Percentiles rank a stretch among this genome's conserved stretches.
Evolutionary conservation across 64 coral and sea anemone species (phyloP).

Genomic region (Stichodactyla helianthus): DNA sequence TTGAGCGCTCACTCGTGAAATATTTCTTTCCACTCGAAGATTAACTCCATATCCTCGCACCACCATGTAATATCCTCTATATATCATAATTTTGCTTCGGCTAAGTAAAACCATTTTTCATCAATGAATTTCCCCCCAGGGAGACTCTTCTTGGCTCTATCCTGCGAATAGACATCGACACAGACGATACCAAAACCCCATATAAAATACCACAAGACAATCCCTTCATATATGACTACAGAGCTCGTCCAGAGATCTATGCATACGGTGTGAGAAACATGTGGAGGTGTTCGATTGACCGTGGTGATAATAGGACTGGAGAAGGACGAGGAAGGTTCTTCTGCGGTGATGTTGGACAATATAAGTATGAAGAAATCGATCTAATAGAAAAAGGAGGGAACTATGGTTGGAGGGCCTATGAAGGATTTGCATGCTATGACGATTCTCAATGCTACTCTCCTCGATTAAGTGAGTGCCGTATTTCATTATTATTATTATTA

Average conservation of each 20-base stretch:
- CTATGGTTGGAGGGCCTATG: slow-evolving; percentile 83
- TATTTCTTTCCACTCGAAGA: no score
- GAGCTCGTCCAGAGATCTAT: slow-evolving; percentile 68
- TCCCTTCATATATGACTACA: slow-evolving; percentile 52
- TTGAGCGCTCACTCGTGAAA: no score
- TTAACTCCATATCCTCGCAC: no score
- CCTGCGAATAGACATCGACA: slow-evolving; percentile 73
- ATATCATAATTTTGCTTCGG: no score
- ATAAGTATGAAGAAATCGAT: slow-evolving; percentile 79
- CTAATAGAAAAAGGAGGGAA: slow-evolving; percentile 81
- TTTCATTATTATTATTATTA: not conserved
- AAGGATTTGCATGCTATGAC: slow-evolving; percentile 74
- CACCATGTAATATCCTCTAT: no score
- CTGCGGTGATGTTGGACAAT: slow-evolving; percentile 84
- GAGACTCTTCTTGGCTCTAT: slow-evolving; percentile 67
- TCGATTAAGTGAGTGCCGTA: slow-evolving; percentile 38
- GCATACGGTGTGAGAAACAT: slow-evolving; percentile 83
- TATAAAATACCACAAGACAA: slow-evolving; percentile 84
- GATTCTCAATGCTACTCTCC: slow-evolving; percentile 43
- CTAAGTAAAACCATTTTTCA: no score
- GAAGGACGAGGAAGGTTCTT: slow-evolving; percentile 76
- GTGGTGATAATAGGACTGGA: slow-evolving; percentile 62
- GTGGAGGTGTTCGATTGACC: slow-evolving; percentile 85
- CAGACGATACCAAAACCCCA: not conserved
- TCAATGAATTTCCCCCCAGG: slow-evolving; percentile 1